Conservation (phyloP, 2,113 vertebrate species). For the Tonatia bakeri region DNA sequence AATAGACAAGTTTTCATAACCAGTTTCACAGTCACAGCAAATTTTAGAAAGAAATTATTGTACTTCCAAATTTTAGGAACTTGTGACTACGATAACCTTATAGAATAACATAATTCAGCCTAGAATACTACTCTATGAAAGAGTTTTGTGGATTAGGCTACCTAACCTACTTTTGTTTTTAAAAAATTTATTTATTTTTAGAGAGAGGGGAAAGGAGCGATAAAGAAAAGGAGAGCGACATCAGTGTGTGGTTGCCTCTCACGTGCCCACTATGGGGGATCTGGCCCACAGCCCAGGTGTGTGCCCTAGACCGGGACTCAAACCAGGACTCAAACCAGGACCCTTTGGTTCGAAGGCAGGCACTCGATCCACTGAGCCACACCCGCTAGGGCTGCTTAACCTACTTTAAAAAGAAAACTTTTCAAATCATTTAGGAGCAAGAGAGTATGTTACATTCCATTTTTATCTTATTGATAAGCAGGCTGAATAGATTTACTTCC, state of each 20-base stretch:
- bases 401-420: neutral
- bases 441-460: neutral
- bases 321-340: too few relatives aligned
- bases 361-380: too few relatives aligned
- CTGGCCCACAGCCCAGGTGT: too few relatives aligned
- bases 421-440: neutral
- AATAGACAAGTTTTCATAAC: neutral
- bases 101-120: neutral
- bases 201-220: too few relatives aligned
- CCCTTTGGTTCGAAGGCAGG: too few relatives aligned
- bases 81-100: neutral
- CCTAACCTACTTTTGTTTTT: neutral
- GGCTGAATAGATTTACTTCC: neutral
- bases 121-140: neutral
- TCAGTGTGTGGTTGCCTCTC: too few relatives aligned
- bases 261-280: fast-evolving
- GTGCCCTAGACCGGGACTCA: too few relatives aligned
- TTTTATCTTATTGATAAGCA: neutral
- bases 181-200: too few relatives aligned
- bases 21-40: neutral
- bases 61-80: conserved; percentile 6
- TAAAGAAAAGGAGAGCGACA: too few relatives aligned
- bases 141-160: neutral
- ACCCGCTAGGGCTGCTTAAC: neutral
- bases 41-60: neutral